phyloP scores from a whole-genome alignment of 2,888 invertebrate species.

The Drosophila histrio region DNA sequence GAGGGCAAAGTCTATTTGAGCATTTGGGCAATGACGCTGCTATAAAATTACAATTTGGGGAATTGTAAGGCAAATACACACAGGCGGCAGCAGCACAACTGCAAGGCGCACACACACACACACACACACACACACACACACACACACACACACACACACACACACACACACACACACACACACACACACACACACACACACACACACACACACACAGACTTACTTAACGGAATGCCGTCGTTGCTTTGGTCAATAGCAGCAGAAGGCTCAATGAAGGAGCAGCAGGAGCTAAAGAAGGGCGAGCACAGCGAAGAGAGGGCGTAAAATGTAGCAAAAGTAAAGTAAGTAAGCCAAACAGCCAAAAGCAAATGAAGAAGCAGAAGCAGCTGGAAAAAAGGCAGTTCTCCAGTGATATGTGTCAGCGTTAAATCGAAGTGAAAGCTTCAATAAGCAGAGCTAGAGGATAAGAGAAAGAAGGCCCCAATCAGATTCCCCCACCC shows the following conservation, averaged over 20 bases:
- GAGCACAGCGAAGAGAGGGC: not conserved
- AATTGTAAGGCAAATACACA: slow-evolving; percentile 72
- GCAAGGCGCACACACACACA: not conserved
- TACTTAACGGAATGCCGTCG: slow-evolving; percentile 27
- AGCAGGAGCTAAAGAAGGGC: not conserved
- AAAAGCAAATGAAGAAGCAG: slow-evolving; percentile 9
- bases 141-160: slow-evolving; percentile 26
- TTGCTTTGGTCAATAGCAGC: slow-evolving; percentile 54
- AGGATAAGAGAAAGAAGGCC: slow-evolving; percentile 1
- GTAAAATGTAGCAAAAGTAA: slow-evolving; percentile 7
- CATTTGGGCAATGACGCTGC: slow-evolving; percentile 79
- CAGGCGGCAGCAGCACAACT: slow-evolving; percentile 12
- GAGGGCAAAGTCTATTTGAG: slow-evolving; percentile 68
- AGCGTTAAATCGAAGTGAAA: slow-evolving; percentile 74
- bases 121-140: slow-evolving; percentile 11
- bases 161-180: not conserved
- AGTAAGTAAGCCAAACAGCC: slow-evolving; percentile 36
- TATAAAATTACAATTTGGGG: slow-evolving; percentile 78
- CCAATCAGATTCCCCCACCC: not conserved
- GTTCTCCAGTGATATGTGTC: slow-evolving; percentile 66
- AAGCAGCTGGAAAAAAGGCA: slow-evolving; percentile 14
- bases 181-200: slow-evolving; percentile 14
- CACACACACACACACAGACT: slow-evolving; percentile 17
- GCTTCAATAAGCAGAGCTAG: slow-evolving; percentile 51
- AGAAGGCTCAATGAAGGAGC: slow-evolving; percentile 22